These are phyloP conservation scores for Saccostrea echinata DNA, from an alignment of 1,140 invertebrate genomes.

Conservation along the genomic window DNA sequence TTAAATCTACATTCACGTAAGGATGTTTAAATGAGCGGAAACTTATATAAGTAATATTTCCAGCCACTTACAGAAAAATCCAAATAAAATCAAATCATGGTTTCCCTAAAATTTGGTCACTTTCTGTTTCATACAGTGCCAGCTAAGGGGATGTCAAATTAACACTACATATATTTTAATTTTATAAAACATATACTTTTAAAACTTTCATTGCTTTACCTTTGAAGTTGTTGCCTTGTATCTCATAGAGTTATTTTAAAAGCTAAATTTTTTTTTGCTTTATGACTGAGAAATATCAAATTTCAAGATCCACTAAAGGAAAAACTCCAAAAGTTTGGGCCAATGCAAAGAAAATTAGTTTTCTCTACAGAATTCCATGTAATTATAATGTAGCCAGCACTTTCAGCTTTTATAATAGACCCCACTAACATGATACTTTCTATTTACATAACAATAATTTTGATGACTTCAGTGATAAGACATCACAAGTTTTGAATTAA, in stretches of 20 bases:
- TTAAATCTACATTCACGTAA: too few species aligned
- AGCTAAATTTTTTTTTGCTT: background rate
- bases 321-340: background rate
- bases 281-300: background rate
- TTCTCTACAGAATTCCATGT: background rate
- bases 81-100: too few species aligned
- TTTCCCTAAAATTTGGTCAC: too few species aligned
- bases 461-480: conserved; percentile 20
- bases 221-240: background rate
- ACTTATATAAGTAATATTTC: too few species aligned
- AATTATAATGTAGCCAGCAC: background rate
- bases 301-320: background rate
- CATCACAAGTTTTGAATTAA: background rate
- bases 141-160: too few species aligned
- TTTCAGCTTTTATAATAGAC: background rate
- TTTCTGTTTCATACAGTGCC: too few species aligned
- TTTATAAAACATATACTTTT: too few species aligned
- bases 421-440: background rate
- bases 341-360: background rate
- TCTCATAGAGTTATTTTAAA: background rate
- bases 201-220: background rate
- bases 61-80: too few species aligned
- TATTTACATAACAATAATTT: background rate
- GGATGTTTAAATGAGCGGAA: too few species aligned
- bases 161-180: too few species aligned